Conservation (phyloP, 1,140 invertebrate genomes). For the Thaumatotibia leucotreta region DNA sequence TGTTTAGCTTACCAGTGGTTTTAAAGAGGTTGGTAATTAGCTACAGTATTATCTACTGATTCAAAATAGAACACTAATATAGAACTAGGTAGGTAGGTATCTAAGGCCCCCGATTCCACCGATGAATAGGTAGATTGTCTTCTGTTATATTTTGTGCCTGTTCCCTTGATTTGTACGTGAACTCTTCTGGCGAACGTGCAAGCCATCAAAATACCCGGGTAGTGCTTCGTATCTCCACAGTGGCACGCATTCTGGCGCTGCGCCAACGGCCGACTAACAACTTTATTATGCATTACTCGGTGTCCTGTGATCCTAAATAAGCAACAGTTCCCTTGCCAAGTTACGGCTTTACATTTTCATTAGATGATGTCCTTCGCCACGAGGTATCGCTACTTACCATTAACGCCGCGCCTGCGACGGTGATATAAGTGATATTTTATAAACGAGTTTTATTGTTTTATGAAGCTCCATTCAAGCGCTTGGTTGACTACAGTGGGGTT, state of each 20-base stretch:
- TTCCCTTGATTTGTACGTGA: no score
- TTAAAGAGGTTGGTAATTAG: no score
- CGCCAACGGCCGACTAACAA: slow-evolving; percentile 44
- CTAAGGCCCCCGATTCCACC: no score
- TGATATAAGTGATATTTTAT: background rate
- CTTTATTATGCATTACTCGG: slow-evolving; percentile 61
- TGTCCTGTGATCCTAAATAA: slow-evolving; percentile 58
- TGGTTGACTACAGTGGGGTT: no score
- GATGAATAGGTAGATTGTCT: no score
- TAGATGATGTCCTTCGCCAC: slow-evolving; percentile 35
- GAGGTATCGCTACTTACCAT: background rate
- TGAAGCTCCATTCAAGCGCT: background rate
- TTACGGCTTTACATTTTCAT: slow-evolving; percentile 62
- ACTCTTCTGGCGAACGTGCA: no score
- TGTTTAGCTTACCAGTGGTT: no score
- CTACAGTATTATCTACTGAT: no score
- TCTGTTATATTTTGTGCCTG: no score
- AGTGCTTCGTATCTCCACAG: background rate
- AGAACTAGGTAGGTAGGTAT: no score
- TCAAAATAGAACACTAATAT: no score
- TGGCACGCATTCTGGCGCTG: slow-evolving; percentile 20
- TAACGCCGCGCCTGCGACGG: background rate
- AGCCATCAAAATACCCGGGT: no score
- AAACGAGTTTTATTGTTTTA: background rate
- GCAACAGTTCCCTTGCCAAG: slow-evolving; percentile 60